Conservation (phyloP, 35 echinoderm and acorn worm genomes). For the Chiridota heheva region DNA sequence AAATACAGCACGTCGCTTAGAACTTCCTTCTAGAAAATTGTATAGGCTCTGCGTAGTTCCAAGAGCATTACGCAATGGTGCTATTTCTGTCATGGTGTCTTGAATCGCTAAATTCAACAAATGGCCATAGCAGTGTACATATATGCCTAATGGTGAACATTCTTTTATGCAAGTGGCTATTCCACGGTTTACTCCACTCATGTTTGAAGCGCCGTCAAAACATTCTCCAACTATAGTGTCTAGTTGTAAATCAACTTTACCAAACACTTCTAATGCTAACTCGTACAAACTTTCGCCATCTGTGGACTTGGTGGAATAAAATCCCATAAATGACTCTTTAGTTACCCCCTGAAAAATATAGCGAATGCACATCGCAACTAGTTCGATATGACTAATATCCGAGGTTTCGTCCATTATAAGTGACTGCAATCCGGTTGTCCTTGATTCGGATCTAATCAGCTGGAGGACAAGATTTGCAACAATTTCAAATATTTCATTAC, state of each 20-base stretch:
- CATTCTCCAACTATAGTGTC: conserved; percentile 50
- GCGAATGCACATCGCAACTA: neutral
- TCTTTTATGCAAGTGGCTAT: neutral
- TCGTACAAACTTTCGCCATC: neutral
- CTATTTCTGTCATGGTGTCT: conserved; percentile 27
- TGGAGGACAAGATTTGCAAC: conserved; percentile 31
- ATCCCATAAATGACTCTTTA: conserved; percentile 35
- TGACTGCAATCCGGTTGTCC: neutral
- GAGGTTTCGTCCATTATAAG: conserved; percentile 43
- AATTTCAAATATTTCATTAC: conserved; percentile 33
- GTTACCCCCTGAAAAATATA: conserved; percentile 15
- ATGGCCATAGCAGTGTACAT: conserved; percentile 36
- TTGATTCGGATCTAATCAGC: conserved; percentile 11
- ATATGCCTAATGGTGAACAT: conserved; percentile 38
- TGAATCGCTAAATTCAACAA: conserved; percentile 32
- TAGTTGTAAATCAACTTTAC: conserved; percentile 38
- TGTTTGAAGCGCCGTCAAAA: conserved; percentile 12
- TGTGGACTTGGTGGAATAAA: conserved; percentile 34
- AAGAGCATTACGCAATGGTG: conserved; percentile 32
- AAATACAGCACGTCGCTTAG: conserved; percentile 30
- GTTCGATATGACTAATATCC: conserved; percentile 40
- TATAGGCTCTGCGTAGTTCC: conserved; percentile 6
- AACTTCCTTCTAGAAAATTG: conserved; percentile 31
- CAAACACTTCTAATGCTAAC: conserved; percentile 43
- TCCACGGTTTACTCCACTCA: neutral